Evolutionary conservation across 1,140 invertebrate species (phyloP).

Genomic region (Pseudomyrmex gracilis): DNA sequence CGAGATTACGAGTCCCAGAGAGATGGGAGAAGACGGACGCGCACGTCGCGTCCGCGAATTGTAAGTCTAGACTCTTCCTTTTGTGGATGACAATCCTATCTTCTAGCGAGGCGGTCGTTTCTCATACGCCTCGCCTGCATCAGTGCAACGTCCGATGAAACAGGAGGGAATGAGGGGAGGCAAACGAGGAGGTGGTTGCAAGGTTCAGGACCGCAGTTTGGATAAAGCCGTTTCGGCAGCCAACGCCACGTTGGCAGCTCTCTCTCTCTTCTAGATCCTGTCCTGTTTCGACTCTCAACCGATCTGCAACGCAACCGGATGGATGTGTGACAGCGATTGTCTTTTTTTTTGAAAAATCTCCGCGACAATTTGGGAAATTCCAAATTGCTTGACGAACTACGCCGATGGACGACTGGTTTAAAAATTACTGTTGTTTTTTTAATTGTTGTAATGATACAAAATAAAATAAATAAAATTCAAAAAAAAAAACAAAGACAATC

Average conservation of each 20-base stretch:
- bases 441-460: background rate
- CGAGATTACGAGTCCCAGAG: constrained; percentile 8
- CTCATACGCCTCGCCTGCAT: constrained; percentile 55
- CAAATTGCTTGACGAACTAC: background rate
- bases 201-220: constrained; percentile 53
- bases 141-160: constrained; percentile 60
- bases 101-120: constrained; percentile 39
- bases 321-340: background rate
- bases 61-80: constrained; percentile 31
- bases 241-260: constrained; percentile 9
- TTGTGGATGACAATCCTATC: constrained; percentile 39
- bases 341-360: background rate
- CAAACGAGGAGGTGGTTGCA: constrained; percentile 30
- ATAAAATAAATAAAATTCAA: background rate
- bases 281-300: background rate
- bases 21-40: background rate
- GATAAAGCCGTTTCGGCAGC: constrained; percentile 41
- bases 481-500: too few species aligned
- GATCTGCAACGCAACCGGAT: background rate
- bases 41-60: background rate
- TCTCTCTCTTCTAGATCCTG: constrained; percentile 16
- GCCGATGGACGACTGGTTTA: too few species aligned
- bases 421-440: background rate
- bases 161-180: background rate
- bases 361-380: background rate